Base-by-base conservation (phyloP, 2,888 invertebrate genomes). In the Timema cristinae region DNA sequence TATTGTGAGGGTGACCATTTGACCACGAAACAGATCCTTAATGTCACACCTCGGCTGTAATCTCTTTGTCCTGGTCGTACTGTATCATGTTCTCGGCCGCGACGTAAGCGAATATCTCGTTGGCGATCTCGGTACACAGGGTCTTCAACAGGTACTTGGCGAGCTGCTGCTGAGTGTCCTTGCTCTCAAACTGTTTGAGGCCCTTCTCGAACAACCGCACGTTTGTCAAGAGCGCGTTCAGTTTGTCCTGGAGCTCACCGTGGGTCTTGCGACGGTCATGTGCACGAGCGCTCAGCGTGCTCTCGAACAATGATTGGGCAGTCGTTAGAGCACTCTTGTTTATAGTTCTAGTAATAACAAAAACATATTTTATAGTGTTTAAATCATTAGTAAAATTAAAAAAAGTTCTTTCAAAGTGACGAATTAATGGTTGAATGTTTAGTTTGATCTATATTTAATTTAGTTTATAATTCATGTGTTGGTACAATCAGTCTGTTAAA, bases 91-190 rank as follows among this genome's bases (percentile, higher is more conserved):
- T 89, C 80, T 94, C 93, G 76, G 88, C 88, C 0, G 93, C 91
- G 69, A 93, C 87, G 81, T 94, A 92, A 77, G 89, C 87, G 74
- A 94, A 87, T 69, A 95, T 86, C 78, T 93, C 90, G 73, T 91
- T 91, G 15, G 91, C 86, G 72, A 95, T 87, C 79, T 97, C 97
- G 50, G 91, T 87, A 66, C 94, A 93, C 66, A 94, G 83, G 0
- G 94, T 90, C 82, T 94, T 94, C 50, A 97, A 82, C 63, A 97
- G 84, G 83, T 97, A 95, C 81, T 94, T 95, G 0, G 88, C 85
- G 76, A 96, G 84, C 74, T 89, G 89, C 0, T 83, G 75, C 81
- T 94, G 93, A 48, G 88, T 85, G 10, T 85, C 85, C 50, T 77
- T 77, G 61, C 78, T 79, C 15, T 75, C 73, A 74, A 82, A 81